phyloP scores from a whole-genome alignment of 92 coral and sea anemone species.

The Parazoanthus darwini region DNA sequence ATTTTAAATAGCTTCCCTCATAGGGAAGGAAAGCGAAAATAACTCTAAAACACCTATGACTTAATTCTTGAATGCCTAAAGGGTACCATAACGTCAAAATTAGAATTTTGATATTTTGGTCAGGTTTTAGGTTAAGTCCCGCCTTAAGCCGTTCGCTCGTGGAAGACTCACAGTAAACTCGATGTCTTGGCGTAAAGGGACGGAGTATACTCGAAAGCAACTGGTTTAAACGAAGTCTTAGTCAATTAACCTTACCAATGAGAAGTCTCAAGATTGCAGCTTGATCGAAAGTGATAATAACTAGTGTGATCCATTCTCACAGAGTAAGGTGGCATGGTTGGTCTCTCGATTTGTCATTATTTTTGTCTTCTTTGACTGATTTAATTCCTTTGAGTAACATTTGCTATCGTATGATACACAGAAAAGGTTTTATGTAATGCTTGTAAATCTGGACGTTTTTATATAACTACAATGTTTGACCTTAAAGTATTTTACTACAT shows the following conservation, averaged over 20 bases:
- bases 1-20: conserved; percentile 29
- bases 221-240: conserved; percentile 4
- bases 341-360: conserved; percentile 4
- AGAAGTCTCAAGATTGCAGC: conserved; percentile 5
- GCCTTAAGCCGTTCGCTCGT: neutral
- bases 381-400: conserved; percentile 2
- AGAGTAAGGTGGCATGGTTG: conserved; percentile 6
- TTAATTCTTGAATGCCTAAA: conserved; percentile 32
- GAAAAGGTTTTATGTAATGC: conserved; percentile 3
- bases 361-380: conserved; percentile 3
- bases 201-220: conserved; percentile 5
- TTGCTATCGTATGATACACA: conserved; percentile 4
- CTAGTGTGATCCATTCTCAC: neutral
- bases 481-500: conserved; percentile 1
- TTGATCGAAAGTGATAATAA: conserved; percentile 2
- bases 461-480: conserved; percentile 2
- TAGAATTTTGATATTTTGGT: conserved; percentile 32
- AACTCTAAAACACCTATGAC: conserved; percentile 19
- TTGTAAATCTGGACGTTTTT: conserved; percentile 3
- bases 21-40: conserved; percentile 26
- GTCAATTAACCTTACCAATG: conserved; percentile 1
- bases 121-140: conserved; percentile 32
- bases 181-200: conserved; percentile 6
- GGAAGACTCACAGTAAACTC: conserved; percentile 5
- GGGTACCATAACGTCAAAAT: conserved; percentile 36